Conservation (phyloP, 2,113 vertebrate genomes). For the Australoheros scitulus region DNA sequence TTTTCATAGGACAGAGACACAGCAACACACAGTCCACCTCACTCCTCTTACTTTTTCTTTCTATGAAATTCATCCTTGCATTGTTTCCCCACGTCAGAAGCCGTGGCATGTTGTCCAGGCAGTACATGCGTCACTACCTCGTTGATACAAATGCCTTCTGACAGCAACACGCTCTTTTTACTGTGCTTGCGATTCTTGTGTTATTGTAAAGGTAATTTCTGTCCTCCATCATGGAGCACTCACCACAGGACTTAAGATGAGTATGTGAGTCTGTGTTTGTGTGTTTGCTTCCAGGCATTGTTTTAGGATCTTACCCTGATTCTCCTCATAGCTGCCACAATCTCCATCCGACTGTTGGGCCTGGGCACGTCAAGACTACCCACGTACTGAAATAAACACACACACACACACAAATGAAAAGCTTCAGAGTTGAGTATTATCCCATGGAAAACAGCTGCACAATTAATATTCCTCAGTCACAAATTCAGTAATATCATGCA, state of each 20-base stretch:
- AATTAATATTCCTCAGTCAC: not conserved
- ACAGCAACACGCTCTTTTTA: conserved; percentile 24
- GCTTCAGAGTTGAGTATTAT: not conserved
- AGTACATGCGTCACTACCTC: conserved; percentile 3
- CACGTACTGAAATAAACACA: conserved; percentile 82
- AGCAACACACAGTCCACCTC: not conserved
- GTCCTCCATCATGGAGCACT: not conserved
- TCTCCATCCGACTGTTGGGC: conserved; percentile 94
- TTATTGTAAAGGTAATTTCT: conserved; percentile 15
- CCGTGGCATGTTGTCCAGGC: conserved; percentile 7
- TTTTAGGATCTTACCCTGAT: conserved; percentile 84
- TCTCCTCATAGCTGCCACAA: conserved; percentile 91
- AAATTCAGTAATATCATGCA: not conserved
- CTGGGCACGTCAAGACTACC: conserved; percentile 89
- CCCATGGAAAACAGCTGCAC: not conserved
- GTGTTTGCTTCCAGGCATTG: not conserved
- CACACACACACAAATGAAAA: conserved; percentile 2
- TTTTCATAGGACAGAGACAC: not conserved
- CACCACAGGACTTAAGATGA: not conserved
- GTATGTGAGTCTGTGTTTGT: not conserved
- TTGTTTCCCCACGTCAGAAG: conserved; percentile 5
- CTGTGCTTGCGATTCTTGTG: conserved; percentile 1
- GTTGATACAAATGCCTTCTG: conserved; percentile 10
- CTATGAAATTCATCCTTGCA: not conserved
- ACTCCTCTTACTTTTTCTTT: not conserved